A percentile compares a stretch with the other conserved stretches of the same genome.
Evolutionary conservation across 2,888 invertebrate genomes (phyloP).

Genomic region (Iphiclides podalirius): DNA sequence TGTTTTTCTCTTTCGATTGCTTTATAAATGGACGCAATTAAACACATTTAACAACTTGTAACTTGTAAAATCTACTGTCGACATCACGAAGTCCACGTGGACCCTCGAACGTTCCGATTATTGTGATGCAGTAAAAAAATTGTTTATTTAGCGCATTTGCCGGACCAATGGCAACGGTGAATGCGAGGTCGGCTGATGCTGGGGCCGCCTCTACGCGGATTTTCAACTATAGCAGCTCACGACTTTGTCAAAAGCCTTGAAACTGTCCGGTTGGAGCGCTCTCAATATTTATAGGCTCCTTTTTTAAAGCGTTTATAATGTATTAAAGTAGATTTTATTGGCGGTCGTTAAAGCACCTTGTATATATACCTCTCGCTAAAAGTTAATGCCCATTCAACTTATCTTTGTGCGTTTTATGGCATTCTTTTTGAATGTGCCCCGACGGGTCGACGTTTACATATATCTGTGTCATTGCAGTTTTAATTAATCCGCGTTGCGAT

Average conservation of each 20-base stretch:
- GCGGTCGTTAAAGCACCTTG: slow-evolving; percentile 3
- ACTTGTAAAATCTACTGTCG: not conserved
- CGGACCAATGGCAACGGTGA: slow-evolving; percentile 68
- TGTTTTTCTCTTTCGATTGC: no score
- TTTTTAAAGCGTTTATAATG: slow-evolving; percentile 2
- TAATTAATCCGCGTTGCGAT: not conserved
- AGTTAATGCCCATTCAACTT: not conserved
- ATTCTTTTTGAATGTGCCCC: not conserved
- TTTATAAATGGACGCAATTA: not conserved
- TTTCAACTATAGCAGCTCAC: slow-evolving; percentile 24
- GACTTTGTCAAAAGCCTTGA: slow-evolving; percentile 28
- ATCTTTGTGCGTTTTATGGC: not conserved
- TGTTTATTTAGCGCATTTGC: slow-evolving; percentile 68
- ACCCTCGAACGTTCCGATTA: slow-evolving; percentile 10
- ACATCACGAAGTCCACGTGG: not conserved
- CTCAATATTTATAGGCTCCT: slow-evolving; percentile 16
- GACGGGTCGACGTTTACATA: not conserved
- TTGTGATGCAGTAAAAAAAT: slow-evolving; percentile 44
- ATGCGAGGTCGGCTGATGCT: slow-evolving; percentile 69
- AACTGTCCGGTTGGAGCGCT: slow-evolving; percentile 20
- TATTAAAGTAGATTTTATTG: slow-evolving; percentile 7
- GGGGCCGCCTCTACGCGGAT: slow-evolving; percentile 32
- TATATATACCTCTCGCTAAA: not conserved
- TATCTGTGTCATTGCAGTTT: not conserved
- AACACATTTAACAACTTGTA: not conserved